Evolutionary conservation across 2,888 invertebrate species (phyloP).

Genomic region (Drosophila merina): DNA sequence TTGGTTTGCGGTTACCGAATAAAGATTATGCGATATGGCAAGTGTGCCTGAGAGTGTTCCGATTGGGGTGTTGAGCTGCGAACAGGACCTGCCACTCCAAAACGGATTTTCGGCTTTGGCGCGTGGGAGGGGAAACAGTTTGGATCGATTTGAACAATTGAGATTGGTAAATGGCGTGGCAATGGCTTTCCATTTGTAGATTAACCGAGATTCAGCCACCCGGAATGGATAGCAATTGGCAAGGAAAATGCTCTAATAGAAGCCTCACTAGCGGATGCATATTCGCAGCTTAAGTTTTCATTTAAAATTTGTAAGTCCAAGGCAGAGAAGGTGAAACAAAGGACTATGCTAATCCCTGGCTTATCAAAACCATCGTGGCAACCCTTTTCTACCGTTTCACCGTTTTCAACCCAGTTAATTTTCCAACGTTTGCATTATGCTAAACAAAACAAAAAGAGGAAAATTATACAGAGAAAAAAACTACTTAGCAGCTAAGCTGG

Average conservation of each 20-base stretch:
- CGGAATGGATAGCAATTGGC: neutral
- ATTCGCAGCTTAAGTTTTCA: slow-evolving; percentile 5
- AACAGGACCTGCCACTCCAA: slow-evolving; percentile 18
- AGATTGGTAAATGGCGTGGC: slow-evolving; percentile 6
- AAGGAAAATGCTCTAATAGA: neutral
- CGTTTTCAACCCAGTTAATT: slow-evolving; percentile 58
- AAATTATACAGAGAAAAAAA: slow-evolving; percentile 50
- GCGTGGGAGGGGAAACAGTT: neutral
- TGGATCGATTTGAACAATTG: slow-evolving; percentile 14
- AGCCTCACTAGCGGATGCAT: neutral
- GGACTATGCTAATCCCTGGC: slow-evolving; percentile 65
- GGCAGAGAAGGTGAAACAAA: slow-evolving; percentile 9
- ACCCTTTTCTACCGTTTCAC: neutral
- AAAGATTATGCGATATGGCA: slow-evolving; percentile 46
- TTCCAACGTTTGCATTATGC: slow-evolving; percentile 64
- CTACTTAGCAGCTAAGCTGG: slow-evolving; percentile 74
- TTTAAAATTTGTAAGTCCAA: neutral
- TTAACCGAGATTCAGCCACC: neutral
- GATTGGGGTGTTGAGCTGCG: slow-evolving; percentile 30
- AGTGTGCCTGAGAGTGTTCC: slow-evolving; percentile 12
- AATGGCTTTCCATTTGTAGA: slow-evolving; percentile 9
- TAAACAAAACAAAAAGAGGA: slow-evolving; percentile 53
- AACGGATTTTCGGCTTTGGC: slow-evolving; percentile 20
- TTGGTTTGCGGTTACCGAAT: slow-evolving; percentile 44
- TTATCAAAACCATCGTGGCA: slow-evolving; percentile 45